Evolutionary conservation across 1,140 invertebrate species (phyloP).

Genomic region (Protaetia brevitarsis): DNA sequence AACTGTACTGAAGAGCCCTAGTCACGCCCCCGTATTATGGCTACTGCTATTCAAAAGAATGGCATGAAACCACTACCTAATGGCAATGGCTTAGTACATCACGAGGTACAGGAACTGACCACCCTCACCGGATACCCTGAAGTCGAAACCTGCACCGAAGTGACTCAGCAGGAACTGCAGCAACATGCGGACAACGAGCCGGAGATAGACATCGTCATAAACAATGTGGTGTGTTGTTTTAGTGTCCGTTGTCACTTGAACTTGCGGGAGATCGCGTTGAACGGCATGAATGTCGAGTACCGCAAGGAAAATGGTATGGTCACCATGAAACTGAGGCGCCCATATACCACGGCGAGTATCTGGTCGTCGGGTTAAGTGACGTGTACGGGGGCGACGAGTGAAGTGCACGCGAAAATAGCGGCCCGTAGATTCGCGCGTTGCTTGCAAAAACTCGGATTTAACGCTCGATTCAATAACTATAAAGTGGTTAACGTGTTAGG

Average conservation of each 20-base stretch:
- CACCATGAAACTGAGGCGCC: slow-evolving; percentile 93
- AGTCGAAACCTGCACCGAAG: slow-evolving; percentile 40
- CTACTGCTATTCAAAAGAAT: slow-evolving; percentile 71
- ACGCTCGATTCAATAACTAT: slow-evolving; percentile 88
- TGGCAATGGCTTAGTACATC: slow-evolving; percentile 57
- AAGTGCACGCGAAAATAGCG: slow-evolving; percentile 85
- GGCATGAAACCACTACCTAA: slow-evolving; percentile 65
- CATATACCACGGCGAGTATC: slow-evolving; percentile 92
- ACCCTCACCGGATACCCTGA: slow-evolving; percentile 42
- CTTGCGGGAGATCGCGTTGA: slow-evolving; percentile 89
- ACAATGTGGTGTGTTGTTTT: slow-evolving; percentile 98
- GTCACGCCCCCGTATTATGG: slow-evolving; percentile 54
- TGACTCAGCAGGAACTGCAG: slow-evolving; percentile 30
- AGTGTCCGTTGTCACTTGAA: slow-evolving; percentile 96
- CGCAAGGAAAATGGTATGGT: slow-evolving; percentile 95
- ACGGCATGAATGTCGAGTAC: slow-evolving; percentile 93
- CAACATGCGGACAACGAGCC: slow-evolving; percentile 50
- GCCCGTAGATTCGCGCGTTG: slow-evolving; percentile 85
- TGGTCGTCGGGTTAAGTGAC: slow-evolving; percentile 98
- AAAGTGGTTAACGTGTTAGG: slow-evolving; percentile 96
- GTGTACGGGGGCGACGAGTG: slow-evolving; percentile 93
- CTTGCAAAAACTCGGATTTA: slow-evolving; percentile 91
- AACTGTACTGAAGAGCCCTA: background rate
- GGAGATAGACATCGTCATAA: slow-evolving; percentile 92
- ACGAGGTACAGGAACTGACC: slow-evolving; percentile 29